Conservation (phyloP, 1,140 invertebrate genomes). For the Eupristina koningsbergeri region DNA sequence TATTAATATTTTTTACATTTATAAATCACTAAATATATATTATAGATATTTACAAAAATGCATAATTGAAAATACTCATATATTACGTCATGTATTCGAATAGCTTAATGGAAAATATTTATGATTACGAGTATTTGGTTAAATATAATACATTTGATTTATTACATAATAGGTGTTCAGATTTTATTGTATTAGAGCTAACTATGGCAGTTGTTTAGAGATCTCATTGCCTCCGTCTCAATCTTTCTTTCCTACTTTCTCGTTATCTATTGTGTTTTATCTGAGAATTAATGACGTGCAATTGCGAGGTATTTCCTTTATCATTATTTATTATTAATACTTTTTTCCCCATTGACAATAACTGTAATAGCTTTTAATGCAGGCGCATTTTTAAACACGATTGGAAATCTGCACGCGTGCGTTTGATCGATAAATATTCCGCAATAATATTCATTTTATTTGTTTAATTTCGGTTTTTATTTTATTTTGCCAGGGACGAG, state of each 20-base stretch:
- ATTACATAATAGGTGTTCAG: background rate
- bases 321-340: background rate
- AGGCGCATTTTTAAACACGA: background rate
- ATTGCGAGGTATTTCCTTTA: conserved; percentile 7
- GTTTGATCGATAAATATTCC: background rate
- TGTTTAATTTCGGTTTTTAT: background rate
- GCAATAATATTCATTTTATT: background rate
- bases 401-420: background rate
- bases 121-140: background rate
- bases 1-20: background rate
- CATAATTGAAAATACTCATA: background rate
- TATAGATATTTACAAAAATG: background rate
- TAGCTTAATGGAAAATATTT: background rate
- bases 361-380: background rate
- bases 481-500: background rate
- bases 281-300: conserved; percentile 5
- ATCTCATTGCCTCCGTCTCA: conserved; percentile 5
- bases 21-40: background rate
- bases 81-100: background rate
- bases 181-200: conserved; percentile 11
- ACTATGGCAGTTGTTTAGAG: conserved; percentile 1
- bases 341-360: background rate
- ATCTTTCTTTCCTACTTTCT: background rate
- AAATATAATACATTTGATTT: background rate
- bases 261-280: conserved; percentile 19